Base-by-base conservation (phyloP, 2,797 vertebrate genomes). In the Tapirus indicus region DNA sequence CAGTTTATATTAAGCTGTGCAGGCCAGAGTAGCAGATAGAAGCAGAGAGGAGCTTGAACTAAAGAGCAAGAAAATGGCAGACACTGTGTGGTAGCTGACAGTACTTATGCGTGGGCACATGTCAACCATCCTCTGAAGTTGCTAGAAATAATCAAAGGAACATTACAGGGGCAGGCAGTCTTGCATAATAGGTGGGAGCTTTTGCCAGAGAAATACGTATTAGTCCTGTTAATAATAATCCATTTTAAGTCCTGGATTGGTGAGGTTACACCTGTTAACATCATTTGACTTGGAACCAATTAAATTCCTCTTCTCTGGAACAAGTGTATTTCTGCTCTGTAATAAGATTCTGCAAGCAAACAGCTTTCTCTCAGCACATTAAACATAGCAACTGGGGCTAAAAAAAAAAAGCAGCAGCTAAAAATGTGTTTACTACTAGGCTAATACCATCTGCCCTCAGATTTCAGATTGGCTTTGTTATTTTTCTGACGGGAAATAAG, bases 341-440 rank as follows among this genome's bases (percentile, higher is more conserved):
- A 97, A 96, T 94, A 98, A 97, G 92, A 95, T 96, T 82, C 88
- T 95, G 90, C 68, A 96, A 93, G 89, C 88, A 95, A 93, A 97
- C 82, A 68, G 32, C 92, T 96, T 97, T 96, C 93, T 75, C 58
- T 84, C 88, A 58, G 77, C 54, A 35, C 75, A 93, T 74, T 94
- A 90, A 95, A 94, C 97, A 88, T 68, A 95, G 74, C 78, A 84
- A n/a, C 82, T 1, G 47, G 3, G 32, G 10, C 13, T 0, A 14
- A 29, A 9, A 66, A 29, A 9, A 66, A 54, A 56, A 62, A 64
- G 52, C 14, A 71, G 52, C 18, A 91, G 84, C 77, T 94, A 96
- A 91, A 92, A 96, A 95, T 87, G 71, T 95, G 69, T 96, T 97
- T 97, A 96, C 96, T 97, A 97, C 89, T 64, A 94, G 41, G 72